Conservation (phyloP, 2,888 invertebrate genomes). For the Chaetoderma sp. region DNA sequence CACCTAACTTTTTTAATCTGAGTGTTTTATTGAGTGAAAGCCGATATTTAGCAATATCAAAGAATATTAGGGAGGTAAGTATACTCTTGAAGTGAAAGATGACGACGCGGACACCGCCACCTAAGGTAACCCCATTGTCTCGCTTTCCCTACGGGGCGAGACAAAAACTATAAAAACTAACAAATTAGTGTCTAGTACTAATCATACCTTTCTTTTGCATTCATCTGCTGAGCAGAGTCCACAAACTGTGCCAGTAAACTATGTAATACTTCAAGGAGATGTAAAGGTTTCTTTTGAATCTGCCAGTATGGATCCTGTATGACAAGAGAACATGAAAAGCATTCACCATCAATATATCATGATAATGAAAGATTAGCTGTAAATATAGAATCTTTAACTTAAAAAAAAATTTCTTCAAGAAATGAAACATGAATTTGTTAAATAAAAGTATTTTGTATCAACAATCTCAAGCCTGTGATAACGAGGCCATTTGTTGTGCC, state of each 20-base stretch:
- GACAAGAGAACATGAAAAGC: constrained; percentile 71
- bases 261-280: constrained; percentile 83
- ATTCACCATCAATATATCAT: too few relatives aligned
- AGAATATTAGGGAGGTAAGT: too few relatives aligned
- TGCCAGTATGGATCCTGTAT: constrained; percentile 89
- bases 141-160: too few relatives aligned
- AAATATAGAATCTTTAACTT: neutral
- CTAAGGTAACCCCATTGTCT: too few relatives aligned
- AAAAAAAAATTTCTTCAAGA: neutral
- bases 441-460: neutral
- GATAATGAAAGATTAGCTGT: constrained; percentile 16
- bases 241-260: constrained; percentile 80
- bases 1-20: too few relatives aligned
- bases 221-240: constrained; percentile 75
- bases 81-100: too few relatives aligned
- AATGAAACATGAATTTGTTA: neutral
- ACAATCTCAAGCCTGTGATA: neutral
- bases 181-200: too few relatives aligned
- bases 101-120: too few relatives aligned
- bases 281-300: constrained; percentile 85
- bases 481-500: neutral
- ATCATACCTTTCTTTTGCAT: constrained; percentile 69
- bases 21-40: too few relatives aligned
- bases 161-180: too few relatives aligned
- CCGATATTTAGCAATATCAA: too few relatives aligned